Evolutionary conservation across 1,140 invertebrate species (phyloP), one percentile per base, ranked within the genome.

Genomic region (Drosophila novamexicana): DNA sequence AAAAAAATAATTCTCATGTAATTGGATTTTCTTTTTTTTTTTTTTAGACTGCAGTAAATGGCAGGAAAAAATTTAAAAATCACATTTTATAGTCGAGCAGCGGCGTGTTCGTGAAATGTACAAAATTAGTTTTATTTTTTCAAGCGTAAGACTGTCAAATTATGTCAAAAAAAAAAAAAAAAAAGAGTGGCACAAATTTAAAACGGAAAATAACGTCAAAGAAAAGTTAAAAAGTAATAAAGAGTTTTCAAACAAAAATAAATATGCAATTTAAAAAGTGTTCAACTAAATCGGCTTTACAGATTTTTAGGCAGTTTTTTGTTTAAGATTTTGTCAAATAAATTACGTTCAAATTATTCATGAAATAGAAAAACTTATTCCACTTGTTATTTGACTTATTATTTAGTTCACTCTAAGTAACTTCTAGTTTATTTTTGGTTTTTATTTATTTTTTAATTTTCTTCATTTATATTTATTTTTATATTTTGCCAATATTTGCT

Each of bases 1-100:
- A 12, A 56, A 56, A 22, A 56, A 39, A 56, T 16, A 16, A 34
- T 45, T 42, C 29, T 39, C 18, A 29, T 57, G 18, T 29, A 57
- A 57, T 57, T 29, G 54, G 12, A 39, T 50, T 45, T 16, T 7
- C 2, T n/a, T 3, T 32, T 14, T 14, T 14, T 14, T 14, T 14
- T 14, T 32, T 14, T 49, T 29, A 6, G 7, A 8, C 32, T 32
- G 6, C 29, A 10, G 18, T 50, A 14, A 42, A 42, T 22, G 18
- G 18, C 22, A 50, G 12, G 10, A 52, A 52, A 36, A 52, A 50
- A 7, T 34, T n/a, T 0, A 52, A 29, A 10, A 22, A 18, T n/a
- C 29, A 4, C 54, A 42, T 32, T 57, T 42, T 57, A 42, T 57
- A 6, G 32, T n/a, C 1, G 18, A 29, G 37, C 2, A 14, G 22